A percentile compares a stretch with the other conserved stretches of the same genome.
These are phyloP conservation scores for Pelecanoides urinatrix DNA, from an alignment of 2,113 vertebrate species.

Conservation along the genomic window DNA sequence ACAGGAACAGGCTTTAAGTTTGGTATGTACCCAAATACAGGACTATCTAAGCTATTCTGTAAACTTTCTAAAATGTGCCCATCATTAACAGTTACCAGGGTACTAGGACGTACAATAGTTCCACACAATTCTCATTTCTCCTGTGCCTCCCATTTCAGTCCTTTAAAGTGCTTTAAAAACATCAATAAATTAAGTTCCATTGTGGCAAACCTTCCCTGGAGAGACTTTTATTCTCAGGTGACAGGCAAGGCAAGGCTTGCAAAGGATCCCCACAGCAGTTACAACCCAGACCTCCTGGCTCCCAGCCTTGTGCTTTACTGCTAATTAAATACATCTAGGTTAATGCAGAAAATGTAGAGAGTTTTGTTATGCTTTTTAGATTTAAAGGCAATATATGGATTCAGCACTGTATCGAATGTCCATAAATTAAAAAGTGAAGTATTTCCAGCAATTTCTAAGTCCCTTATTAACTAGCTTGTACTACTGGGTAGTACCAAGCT, in stretches of 20 bases:
- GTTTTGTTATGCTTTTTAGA: constrained; percentile 32
- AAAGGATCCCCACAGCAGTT: constrained; percentile 27
- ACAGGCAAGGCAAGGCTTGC: constrained; percentile 16
- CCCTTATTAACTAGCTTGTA: background rate
- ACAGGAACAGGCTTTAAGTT: background rate
- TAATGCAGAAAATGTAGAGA: constrained; percentile 22
- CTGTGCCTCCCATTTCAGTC: background rate
- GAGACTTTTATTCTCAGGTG: constrained; percentile 51
- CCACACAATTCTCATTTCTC: constrained; percentile 12
- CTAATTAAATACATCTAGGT: constrained; percentile 47
- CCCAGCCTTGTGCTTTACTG: constrained; percentile 24
- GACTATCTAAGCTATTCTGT: background rate
- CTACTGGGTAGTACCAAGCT: background rate
- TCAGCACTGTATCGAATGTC: constrained; percentile 44
- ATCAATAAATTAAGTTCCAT: constrained; percentile 18
- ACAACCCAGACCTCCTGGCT: constrained; percentile 49
- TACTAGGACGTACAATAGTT: background rate
- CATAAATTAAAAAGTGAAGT: constrained; percentile 39
- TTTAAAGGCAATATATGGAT: constrained; percentile 46
- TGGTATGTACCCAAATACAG: background rate
- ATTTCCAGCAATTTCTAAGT: constrained; percentile 28
- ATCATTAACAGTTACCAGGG: background rate
- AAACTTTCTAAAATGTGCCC: background rate
- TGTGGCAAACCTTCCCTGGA: background rate
- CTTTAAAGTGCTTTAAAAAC: constrained; percentile 43